Conservation (phyloP, 2,888 invertebrate species). For the Ormyrus labotus region DNA sequence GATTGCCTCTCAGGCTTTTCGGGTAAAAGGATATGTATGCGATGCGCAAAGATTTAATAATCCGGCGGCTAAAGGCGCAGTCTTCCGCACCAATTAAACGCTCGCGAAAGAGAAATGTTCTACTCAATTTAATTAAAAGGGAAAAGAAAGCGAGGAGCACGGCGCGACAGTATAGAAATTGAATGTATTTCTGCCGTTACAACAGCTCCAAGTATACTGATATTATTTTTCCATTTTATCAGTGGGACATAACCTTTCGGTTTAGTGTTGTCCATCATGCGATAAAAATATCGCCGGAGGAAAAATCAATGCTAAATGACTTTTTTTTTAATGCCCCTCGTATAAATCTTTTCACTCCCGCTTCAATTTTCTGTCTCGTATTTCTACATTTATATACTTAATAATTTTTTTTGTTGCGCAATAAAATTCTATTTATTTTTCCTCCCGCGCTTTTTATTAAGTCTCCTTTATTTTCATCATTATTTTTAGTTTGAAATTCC, state of each 20-base stretch:
- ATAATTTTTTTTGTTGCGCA: too few species aligned
- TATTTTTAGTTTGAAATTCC: too few species aligned
- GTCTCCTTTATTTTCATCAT: too few species aligned
- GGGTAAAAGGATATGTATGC: not conserved
- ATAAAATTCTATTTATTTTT: too few species aligned
- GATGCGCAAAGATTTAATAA: constrained; percentile 40
- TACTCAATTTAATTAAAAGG: constrained; percentile 40
- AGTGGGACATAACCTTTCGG: too few species aligned
- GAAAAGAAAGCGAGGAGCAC: not conserved
- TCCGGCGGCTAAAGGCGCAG: constrained; percentile 1
- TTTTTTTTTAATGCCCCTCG: not conserved
- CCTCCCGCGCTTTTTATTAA: too few species aligned
- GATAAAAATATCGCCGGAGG: too few species aligned
- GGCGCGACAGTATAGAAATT: not conserved
- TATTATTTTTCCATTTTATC: too few species aligned
- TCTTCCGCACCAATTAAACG: constrained; percentile 33
- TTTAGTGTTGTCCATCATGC: too few species aligned
- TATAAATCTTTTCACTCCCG: not conserved
- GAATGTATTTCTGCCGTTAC: not conserved
- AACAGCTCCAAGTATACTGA: too few species aligned
- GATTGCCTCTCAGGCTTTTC: constrained; percentile 2
- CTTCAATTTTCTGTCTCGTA: too few species aligned
- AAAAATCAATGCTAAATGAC: not conserved
- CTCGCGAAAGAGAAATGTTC: not conserved
- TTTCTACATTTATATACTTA: too few species aligned